A percentile compares a stretch with the other conserved stretches of the same genome.
Evolutionary conservation across 2,113 vertebrate genomes (phyloP).

Genomic region (Onychostruthus taczanowskii): DNA sequence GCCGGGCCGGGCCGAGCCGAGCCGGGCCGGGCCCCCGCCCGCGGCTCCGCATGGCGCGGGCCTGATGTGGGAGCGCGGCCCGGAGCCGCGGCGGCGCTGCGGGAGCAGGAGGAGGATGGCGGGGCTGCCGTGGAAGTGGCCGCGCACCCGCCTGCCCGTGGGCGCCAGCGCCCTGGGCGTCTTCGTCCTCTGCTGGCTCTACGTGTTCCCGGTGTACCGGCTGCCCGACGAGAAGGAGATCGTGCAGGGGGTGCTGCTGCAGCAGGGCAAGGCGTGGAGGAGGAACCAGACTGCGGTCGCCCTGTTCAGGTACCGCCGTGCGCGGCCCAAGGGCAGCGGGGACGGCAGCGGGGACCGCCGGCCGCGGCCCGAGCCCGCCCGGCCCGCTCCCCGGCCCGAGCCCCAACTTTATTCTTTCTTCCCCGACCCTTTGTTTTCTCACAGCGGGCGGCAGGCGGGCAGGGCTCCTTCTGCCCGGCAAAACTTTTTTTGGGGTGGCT

Average conservation of each 20-base stretch:
- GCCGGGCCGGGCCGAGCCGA: neutral
- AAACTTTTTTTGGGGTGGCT: neutral
- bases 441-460: neutral
- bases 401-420: neutral
- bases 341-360: neutral
- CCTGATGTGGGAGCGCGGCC: neutral
- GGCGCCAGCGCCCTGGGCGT: constrained; percentile 87
- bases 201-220: constrained; percentile 87
- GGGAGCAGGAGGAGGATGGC: constrained; percentile 54
- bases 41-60: neutral
- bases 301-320: constrained; percentile 81
- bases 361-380: neutral
- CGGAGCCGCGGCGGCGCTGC: constrained; percentile 5
- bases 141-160: constrained; percentile 82
- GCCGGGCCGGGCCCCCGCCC: neutral
- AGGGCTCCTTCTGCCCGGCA: neutral
- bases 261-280: constrained; percentile 82
- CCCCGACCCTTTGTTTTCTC: neutral
- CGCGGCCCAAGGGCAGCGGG: constrained; percentile 29
- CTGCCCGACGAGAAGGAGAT: constrained; percentile 88
- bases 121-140: constrained; percentile 80
- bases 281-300: constrained; percentile 83
- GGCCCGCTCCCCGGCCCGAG: neutral
- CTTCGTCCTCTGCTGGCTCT: constrained; percentile 91
- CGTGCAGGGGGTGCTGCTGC: constrained; percentile 85